Percentiles rank a stretch among this genome's conserved stretches.
These are phyloP conservation scores for Drosophila percnosoma DNA, from an alignment of 2,888 invertebrate species.

Conservation along the genomic window DNA sequence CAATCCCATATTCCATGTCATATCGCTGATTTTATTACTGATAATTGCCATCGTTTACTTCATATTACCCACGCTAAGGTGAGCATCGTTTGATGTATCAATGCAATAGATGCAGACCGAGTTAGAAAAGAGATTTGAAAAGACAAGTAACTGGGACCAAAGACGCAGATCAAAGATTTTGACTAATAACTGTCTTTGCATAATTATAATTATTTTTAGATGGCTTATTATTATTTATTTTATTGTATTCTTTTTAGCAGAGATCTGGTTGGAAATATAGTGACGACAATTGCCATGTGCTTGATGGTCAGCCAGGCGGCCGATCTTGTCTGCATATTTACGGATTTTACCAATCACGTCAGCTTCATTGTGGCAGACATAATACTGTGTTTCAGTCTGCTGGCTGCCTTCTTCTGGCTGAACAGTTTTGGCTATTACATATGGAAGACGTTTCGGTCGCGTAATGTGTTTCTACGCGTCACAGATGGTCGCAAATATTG, in stretches of 20 bases:
- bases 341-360: constrained; percentile 91
- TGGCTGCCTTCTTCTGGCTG: constrained; percentile 94
- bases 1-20: constrained; percentile 91
- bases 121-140: background rate
- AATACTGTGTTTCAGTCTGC: constrained; percentile 90
- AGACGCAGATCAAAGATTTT: background rate
- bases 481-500: constrained; percentile 95
- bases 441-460: constrained; percentile 94
- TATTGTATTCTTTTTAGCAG: constrained; percentile 67
- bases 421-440: constrained; percentile 94
- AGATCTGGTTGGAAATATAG: constrained; percentile 93
- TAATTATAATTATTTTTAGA: background rate
- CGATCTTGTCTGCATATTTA: constrained; percentile 91
- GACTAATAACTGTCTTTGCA: too few species aligned
- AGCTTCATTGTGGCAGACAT: constrained; percentile 93
- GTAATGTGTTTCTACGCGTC: constrained; percentile 93
- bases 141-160: background rate
- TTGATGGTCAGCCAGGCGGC: constrained; percentile 91
- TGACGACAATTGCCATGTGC: constrained; percentile 92
- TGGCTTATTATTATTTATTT: constrained; percentile 1
- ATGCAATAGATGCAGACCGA: background rate
- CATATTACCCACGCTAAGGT: constrained; percentile 91
- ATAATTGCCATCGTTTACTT: constrained; percentile 92
- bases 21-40: constrained; percentile 89
- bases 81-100: constrained; percentile 27